Evolutionary conservation across 1,140 invertebrate genomes (phyloP).

Genomic region (Eumeta japonica): DNA sequence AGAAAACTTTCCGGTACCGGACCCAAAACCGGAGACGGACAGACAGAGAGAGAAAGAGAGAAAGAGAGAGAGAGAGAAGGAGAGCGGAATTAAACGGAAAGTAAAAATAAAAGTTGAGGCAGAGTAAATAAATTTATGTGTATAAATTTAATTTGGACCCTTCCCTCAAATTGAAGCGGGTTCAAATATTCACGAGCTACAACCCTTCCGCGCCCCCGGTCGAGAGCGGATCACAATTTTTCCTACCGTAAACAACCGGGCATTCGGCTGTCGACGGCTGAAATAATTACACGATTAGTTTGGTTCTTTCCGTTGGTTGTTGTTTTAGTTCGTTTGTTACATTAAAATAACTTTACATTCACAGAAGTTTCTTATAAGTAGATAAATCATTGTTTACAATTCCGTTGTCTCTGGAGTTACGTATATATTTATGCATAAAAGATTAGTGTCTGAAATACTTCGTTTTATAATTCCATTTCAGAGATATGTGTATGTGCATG

Average conservation of each 20-base stretch:
- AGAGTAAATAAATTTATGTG: constrained; percentile 33
- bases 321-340: not conserved
- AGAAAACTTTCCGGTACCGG: no score
- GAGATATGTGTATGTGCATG: no score
- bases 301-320: not conserved
- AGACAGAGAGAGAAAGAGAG: no score
- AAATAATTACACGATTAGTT: constrained; percentile 14
- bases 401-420: no score
- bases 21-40: no score
- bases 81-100: no score
- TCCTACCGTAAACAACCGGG: constrained; percentile 24
- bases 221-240: constrained; percentile 21
- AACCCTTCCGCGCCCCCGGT: constrained; percentile 30
- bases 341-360: not conserved
- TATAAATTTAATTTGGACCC: constrained; percentile 55
- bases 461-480: no score
- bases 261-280: constrained; percentile 22
- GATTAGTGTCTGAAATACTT: no score
- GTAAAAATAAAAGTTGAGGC: constrained; percentile 4
- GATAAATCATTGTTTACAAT: no score
- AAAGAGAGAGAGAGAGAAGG: no score
- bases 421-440: no score
- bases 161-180: constrained; percentile 41
- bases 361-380: no score
- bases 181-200: constrained; percentile 52